These are phyloP conservation scores for Megaceryle torquata DNA, from an alignment of 2,113 vertebrate species.

Conservation along the genomic window DNA sequence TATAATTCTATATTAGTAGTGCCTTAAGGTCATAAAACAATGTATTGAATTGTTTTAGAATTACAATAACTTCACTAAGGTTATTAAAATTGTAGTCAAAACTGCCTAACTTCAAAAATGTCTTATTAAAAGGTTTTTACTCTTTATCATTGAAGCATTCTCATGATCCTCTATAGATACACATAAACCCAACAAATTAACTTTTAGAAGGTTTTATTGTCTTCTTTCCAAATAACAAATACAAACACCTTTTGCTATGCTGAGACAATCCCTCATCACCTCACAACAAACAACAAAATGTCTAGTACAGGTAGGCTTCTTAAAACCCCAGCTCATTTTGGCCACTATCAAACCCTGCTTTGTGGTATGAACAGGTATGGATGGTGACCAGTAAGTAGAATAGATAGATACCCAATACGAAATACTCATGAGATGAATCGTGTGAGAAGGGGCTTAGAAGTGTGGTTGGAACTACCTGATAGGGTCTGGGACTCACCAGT, in stretches of 20 bases:
- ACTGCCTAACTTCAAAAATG: neutral
- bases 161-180: neutral
- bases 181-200: neutral
- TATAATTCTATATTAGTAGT: neutral
- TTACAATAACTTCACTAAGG: neutral
- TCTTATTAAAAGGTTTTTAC: neutral
- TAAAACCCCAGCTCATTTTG: neutral
- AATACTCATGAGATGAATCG: neutral
- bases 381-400: neutral
- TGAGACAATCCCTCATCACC: neutral
- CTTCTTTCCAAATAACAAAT: neutral
- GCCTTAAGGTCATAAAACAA: neutral
- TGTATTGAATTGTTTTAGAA: neutral
- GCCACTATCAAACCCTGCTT: neutral
- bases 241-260: neutral
- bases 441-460: neutral
- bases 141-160: neutral
- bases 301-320: neutral
- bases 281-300: neutral
- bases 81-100: neutral
- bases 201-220: neutral
- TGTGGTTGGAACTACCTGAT: neutral
- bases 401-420: neutral
- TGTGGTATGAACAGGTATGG: neutral
- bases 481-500: neutral